phyloP scores from a whole-genome alignment of 1,140 invertebrate species.

The Muscidifurax raptorellus region DNA sequence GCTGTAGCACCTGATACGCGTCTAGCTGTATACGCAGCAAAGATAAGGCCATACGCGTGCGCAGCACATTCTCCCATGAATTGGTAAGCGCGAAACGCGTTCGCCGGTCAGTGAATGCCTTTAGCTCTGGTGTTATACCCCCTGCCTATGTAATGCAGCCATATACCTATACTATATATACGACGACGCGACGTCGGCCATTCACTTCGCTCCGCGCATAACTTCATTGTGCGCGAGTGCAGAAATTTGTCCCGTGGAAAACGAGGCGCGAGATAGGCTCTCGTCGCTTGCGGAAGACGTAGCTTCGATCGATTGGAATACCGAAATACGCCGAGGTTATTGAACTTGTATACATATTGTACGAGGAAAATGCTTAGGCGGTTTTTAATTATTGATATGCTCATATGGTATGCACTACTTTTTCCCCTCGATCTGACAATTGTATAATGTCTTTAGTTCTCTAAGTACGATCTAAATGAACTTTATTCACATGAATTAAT shows the following conservation, averaged over 20 bases:
- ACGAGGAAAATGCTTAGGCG: no score
- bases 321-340: not conserved
- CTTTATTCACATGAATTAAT: not conserved
- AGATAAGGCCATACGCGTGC: not conserved
- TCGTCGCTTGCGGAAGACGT: not conserved
- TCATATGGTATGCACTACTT: no score
- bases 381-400: no score
- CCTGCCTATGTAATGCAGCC: slow-evolving; percentile 2
- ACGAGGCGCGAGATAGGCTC: not conserved
- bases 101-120: slow-evolving; percentile 34
- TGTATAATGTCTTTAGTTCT: no score
- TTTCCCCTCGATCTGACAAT: no score
- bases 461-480: no score
- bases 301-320: not conserved
- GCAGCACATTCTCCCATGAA: not conserved
- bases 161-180: not conserved
- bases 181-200: slow-evolving; percentile 17
- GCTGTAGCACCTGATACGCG: not conserved
- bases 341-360: not conserved
- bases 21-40: not conserved
- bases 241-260: slow-evolving; percentile 14
- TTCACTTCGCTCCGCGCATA: slow-evolving; percentile 48
- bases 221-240: slow-evolving; percentile 18
- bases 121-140: not conserved
- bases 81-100: not conserved